A percentile compares a stretch with the other conserved stretches of the same genome.
Conservation (phyloP, 2,113 vertebrate species). For the Ceratotherium simum region DNA sequence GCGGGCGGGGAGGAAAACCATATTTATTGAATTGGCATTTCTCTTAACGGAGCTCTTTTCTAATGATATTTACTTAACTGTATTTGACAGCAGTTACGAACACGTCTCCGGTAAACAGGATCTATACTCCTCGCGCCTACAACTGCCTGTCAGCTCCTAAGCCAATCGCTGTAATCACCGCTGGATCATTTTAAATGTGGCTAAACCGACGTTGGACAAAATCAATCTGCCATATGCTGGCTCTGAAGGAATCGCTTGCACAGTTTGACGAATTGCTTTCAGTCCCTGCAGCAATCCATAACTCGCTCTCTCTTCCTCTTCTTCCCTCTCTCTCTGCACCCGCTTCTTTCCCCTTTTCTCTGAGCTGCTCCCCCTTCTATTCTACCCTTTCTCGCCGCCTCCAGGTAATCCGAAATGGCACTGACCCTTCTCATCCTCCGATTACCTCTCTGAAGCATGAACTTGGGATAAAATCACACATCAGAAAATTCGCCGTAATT, state of each 20-base stretch:
- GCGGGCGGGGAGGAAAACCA: slow-evolving; percentile 78
- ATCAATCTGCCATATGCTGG: slow-evolving; percentile 96
- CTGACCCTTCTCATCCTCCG: slow-evolving; percentile 95
- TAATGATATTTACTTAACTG: slow-evolving; percentile 91
- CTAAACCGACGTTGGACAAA: slow-evolving; percentile 92
- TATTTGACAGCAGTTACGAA: slow-evolving; percentile 91
- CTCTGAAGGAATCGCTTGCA: slow-evolving; percentile 91
- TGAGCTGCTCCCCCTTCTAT: slow-evolving; percentile 75
- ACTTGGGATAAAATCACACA: slow-evolving; percentile 96
- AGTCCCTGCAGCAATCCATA: slow-evolving; percentile 89
- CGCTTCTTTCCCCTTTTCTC: slow-evolving; percentile 62
- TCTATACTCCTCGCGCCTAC: slow-evolving; percentile 89
- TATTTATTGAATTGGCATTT: slow-evolving; percentile 88
- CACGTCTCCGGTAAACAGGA: slow-evolving; percentile 90
- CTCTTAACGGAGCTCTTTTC: slow-evolving; percentile 87
- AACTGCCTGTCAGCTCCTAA: slow-evolving; percentile 93
- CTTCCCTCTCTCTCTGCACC: slow-evolving; percentile 51
- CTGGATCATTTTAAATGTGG: slow-evolving; percentile 93
- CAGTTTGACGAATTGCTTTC: slow-evolving; percentile 92
- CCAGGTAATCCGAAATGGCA: slow-evolving; percentile 97
- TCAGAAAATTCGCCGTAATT: slow-evolving; percentile 97
- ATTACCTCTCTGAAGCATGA: slow-evolving; percentile 97
- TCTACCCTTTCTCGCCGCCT: slow-evolving; percentile 90
- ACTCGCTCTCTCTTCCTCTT: slow-evolving; percentile 81
- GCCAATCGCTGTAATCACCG: slow-evolving; percentile 94